Base-by-base conservation (phyloP, 1,140 invertebrate species). In the Orussus abietinus region DNA sequence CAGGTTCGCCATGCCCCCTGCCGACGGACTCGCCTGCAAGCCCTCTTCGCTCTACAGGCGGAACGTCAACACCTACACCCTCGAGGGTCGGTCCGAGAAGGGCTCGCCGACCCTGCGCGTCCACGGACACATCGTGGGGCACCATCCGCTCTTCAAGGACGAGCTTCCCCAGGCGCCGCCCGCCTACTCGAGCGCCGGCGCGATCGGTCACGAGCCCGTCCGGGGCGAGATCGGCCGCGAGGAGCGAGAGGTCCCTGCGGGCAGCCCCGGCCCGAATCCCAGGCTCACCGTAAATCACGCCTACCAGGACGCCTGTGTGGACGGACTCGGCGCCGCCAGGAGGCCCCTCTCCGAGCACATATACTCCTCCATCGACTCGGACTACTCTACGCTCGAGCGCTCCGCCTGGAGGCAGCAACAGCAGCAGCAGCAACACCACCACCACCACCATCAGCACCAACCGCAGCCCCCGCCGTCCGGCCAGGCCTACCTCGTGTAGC, bases 331-430 rank as follows among this genome's bases (percentile, higher is more conserved):
- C 66, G 55, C 78, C 72, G 59, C 71, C 30, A 77, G 82, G 39
- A 76, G 85, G 49, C 86, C 86, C 14, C 80, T 86, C 22, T 88
- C 86, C 40, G 88, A 90, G 72, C 88, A 90, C 68, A 90, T 90
- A 55, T 90, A 90, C 62, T 89, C 86, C 18, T 88, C 85, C 53
- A 90, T 90, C 66, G 88, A 90, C 66, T 88, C 86, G 41, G 87
- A 90, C 64, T 89, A 90, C 55, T 80, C 79, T 44, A 79, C 78
- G 17, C 56, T 79, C 10, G 75, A 80, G 58, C 66, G 73, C 49
- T 75, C 69, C 37, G 64, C 66, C 35, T 70, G 74, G 74, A 61
- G 72, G 41, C 56, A 69, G 36, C 63, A 45, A 34, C 71, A 48
- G 42, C 66, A 43, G 43, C 69, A 49, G 45, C 65, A 53, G 51